Evolutionary conservation across 2,888 invertebrate species (phyloP).

Genomic region (Sicus ferrugineus): DNA sequence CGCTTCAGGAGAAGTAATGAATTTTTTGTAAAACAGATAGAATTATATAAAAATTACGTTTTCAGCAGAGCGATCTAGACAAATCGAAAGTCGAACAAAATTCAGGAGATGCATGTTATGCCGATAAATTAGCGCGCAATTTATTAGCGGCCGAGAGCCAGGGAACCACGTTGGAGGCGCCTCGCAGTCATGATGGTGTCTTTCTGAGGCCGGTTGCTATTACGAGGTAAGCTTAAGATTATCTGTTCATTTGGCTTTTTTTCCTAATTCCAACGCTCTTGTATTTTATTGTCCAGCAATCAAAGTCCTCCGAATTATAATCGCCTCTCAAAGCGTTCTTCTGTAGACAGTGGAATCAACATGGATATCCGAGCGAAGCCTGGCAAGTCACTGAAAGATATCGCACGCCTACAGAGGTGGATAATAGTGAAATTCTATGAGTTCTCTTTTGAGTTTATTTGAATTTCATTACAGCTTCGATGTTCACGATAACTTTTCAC

Average conservation of each 20-base stretch:
- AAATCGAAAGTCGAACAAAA: slow-evolving; percentile 16
- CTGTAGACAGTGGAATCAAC: slow-evolving; percentile 82
- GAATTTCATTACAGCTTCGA: slow-evolving; percentile 53
- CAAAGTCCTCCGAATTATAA: slow-evolving; percentile 63
- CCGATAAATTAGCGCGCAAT: slow-evolving; percentile 45
- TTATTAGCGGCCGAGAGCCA: slow-evolving; percentile 49
- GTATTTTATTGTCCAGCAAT: slow-evolving; percentile 48
- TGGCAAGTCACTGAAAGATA: slow-evolving; percentile 66
- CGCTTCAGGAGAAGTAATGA: too few species aligned
- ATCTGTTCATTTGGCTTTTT: neutral
- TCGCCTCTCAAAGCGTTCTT: slow-evolving; percentile 75
- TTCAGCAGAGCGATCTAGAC: slow-evolving; percentile 38
- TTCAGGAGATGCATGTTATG: slow-evolving; percentile 43
- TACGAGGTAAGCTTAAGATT: slow-evolving; percentile 62
- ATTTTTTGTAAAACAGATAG: too few species aligned
- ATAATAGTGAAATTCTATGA: neutral
- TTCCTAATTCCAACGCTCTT: neutral
- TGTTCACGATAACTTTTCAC: slow-evolving; percentile 64
- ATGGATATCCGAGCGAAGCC: slow-evolving; percentile 68
- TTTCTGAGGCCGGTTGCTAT: slow-evolving; percentile 75
- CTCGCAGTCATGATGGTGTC: slow-evolving; percentile 72
- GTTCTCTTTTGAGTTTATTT: neutral
- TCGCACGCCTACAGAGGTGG: slow-evolving; percentile 57
- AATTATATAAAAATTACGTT: too few species aligned
- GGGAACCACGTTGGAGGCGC: slow-evolving; percentile 51